Percentiles rank a stretch among this genome's conserved stretches.
phyloP scores from a whole-genome alignment of 2,113 vertebrate species.

The Nestor notabilis region DNA sequence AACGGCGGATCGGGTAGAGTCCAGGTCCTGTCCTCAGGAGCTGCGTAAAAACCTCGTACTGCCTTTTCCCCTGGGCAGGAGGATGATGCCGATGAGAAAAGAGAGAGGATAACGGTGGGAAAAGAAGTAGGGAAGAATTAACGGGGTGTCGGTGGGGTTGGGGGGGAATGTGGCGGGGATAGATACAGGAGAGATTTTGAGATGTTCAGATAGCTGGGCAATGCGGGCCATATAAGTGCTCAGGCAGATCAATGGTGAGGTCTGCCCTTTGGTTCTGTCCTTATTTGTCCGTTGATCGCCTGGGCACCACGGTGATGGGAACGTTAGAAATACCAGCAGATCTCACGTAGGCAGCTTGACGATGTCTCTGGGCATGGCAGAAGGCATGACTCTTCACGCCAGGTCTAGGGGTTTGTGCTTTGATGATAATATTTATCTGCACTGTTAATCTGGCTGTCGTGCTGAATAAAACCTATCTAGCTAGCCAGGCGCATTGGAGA shows the following conservation, averaged over 20 bases:
- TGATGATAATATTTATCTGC: slow-evolving; percentile 45
- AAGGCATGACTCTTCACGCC: not conserved
- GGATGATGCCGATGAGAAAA: not conserved
- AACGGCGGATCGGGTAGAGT: not conserved
- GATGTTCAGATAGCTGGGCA: not conserved
- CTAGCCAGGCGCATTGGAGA: not conserved
- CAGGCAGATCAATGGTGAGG: not conserved
- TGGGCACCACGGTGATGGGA: slow-evolving; percentile 21
- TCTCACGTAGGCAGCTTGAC: slow-evolving; percentile 54
- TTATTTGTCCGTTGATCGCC: slow-evolving; percentile 59
- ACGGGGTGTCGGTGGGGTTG: not conserved
- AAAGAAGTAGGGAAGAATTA: not conserved
- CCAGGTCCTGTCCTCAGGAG: not conserved
- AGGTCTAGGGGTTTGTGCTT: slow-evolving; percentile 3
- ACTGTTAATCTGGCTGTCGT: not conserved
- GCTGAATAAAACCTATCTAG: slow-evolving; percentile 39
- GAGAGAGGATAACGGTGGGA: not conserved
- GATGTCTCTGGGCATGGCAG: slow-evolving; percentile 8
- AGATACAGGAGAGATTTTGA: not conserved
- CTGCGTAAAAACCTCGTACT: not conserved
- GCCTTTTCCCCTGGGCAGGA: not conserved
- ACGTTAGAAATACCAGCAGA: slow-evolving; percentile 38
- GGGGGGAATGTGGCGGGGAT: not conserved
- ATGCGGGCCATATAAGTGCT: not conserved
- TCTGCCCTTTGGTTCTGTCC: slow-evolving; percentile 36